Conservation (phyloP, 2,113 vertebrate species). For the Rallus limicola region DNA sequence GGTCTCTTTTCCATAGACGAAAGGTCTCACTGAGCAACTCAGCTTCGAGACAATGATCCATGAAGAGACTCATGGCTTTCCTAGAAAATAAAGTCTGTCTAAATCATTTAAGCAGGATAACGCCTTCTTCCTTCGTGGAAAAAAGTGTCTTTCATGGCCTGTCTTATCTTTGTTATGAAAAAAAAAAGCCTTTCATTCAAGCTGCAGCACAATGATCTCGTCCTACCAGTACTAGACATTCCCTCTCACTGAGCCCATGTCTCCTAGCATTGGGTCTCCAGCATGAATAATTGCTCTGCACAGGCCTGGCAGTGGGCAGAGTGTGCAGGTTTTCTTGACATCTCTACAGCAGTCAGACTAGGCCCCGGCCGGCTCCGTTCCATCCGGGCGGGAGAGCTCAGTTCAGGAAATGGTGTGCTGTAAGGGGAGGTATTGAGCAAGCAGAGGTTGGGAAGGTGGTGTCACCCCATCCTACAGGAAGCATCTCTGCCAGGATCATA, state of each 20-base stretch:
- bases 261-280: slow-evolving; percentile 41
- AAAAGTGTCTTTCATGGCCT: slow-evolving; percentile 22
- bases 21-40: slow-evolving; percentile 12
- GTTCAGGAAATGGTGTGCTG: rapidly evolving
- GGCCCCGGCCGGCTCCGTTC: rapidly evolving
- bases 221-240: slow-evolving; percentile 38
- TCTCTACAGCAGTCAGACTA: background rate
- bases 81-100: slow-evolving; percentile 54
- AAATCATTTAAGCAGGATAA: slow-evolving; percentile 41
- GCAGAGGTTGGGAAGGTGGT: rapidly evolving
- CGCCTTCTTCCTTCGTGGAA: background rate
- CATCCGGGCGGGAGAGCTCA: background rate
- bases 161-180: slow-evolving; percentile 33
- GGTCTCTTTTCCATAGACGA: background rate
- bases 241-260: slow-evolving; percentile 11
- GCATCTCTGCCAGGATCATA: background rate
- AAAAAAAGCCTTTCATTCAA: slow-evolving; percentile 2
- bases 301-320: slow-evolving; percentile 13
- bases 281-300: slow-evolving; percentile 39
- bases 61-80: slow-evolving; percentile 3
- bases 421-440: rapidly evolving
- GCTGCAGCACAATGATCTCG: slow-evolving; percentile 23
- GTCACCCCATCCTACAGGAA: rapidly evolving
- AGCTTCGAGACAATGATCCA: background rate
- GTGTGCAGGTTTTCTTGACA: slow-evolving; percentile 8